Base-by-base conservation (phyloP, 2,888 invertebrate genomes). In the Terebella lapidaria region DNA sequence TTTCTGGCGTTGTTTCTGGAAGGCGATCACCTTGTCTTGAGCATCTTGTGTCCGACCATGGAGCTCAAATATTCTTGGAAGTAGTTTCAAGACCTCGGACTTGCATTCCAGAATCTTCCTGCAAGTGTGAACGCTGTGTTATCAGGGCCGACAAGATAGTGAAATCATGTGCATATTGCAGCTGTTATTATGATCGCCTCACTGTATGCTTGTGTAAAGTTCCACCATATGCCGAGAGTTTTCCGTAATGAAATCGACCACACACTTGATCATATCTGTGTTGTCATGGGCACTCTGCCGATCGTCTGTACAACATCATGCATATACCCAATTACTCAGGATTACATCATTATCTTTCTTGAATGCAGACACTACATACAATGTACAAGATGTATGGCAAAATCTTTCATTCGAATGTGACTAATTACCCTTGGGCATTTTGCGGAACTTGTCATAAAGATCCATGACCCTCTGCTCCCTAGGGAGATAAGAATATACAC, bases 1-100 rank as follows among this genome's bases (percentile, higher is more conserved):
- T 5, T n/a, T n/a, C 49, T 49, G 49, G 24, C 49, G 49, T 22
- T 49, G 49, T 24, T 49, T 49, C 24, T 49, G 49, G 24, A 49
- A 49, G 24, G 49, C 10, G 5, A 49, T 22, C n/a, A 49, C 24
- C 22, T 49, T 49, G n/a, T 49, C 49, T 5, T 22, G 10, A 5
- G 49, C 49, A 5, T 49, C 18, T 5, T 22, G 15, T 24, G 24
- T 10, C 49, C 49, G 10, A 24, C 22, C 18, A 5, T 49, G 49
- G 5, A 49, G 24, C 49, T 49, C 49, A 5, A 20, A 5, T n/a
- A 35, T n/a, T 10, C n/a, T 10, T 15, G n/a, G 42, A n/a, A 35
- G 42, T 15, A 35, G n/a, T n/a, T 35, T 10, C 10, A n/a, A 15
- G 10, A 35, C n/a, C 10, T 35, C n/a, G 10, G 42, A 15, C 42